Evolutionary conservation across 2,888 invertebrate genomes (phyloP).

Genomic region (Drosophila paucipuncta): DNA sequence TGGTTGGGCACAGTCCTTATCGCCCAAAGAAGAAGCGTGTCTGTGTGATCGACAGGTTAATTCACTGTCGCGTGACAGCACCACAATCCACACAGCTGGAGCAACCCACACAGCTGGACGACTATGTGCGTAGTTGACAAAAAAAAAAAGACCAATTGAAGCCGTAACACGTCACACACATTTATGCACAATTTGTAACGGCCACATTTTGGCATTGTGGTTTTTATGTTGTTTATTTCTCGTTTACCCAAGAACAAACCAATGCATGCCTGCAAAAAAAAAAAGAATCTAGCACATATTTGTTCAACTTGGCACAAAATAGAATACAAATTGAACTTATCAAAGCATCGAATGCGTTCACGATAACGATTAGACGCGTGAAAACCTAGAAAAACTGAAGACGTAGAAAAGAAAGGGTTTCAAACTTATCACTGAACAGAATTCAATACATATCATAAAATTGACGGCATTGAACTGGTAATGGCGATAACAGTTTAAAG

Average conservation of each 20-base stretch:
- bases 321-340: slow-evolving; percentile 78
- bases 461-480: slow-evolving; percentile 26
- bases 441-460: slow-evolving; percentile 33
- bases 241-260: slow-evolving; percentile 37
- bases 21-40: slow-evolving; percentile 31
- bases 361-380: slow-evolving; percentile 69
- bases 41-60: slow-evolving; percentile 45
- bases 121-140: slow-evolving; percentile 1
- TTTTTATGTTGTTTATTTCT: slow-evolving; percentile 41
- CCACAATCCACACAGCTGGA: neutral
- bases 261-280: slow-evolving; percentile 1
- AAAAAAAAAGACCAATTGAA: slow-evolving; percentile 23
- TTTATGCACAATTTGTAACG: slow-evolving; percentile 16
- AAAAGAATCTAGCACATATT: slow-evolving; percentile 51
- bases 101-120: neutral
- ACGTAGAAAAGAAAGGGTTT: neutral
- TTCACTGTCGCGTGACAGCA: slow-evolving; percentile 47
- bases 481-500: slow-evolving; percentile 53
- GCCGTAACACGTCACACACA: slow-evolving; percentile 23
- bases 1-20: slow-evolving; percentile 30
- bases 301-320: slow-evolving; percentile 70
- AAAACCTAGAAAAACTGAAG: slow-evolving; percentile 5
- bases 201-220: slow-evolving; percentile 22
- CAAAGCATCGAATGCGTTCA: slow-evolving; percentile 63
- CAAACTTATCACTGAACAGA: slow-evolving; percentile 32